phyloP scores from a whole-genome alignment of 2,797 vertebrate genomes.

The Eidolon dupreanum region DNA sequence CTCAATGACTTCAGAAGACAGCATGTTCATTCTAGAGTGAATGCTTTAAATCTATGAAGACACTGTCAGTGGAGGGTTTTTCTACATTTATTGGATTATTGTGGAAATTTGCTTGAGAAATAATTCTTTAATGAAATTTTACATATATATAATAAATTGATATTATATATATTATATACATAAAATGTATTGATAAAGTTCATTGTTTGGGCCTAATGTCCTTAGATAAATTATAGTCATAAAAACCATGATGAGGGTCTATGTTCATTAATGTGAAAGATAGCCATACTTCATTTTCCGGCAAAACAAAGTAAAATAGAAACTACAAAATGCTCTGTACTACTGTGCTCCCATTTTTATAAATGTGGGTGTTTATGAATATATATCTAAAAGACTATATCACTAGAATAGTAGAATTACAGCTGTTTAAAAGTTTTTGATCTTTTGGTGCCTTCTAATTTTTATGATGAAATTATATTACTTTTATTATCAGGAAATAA shows the following conservation, averaged over 20 bases:
- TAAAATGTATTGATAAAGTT: neutral
- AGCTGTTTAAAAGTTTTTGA: neutral
- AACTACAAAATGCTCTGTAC: neutral
- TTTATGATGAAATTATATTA: constrained; percentile 10
- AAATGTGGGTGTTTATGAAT: neutral
- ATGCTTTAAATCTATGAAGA: neutral
- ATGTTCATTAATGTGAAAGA: neutral
- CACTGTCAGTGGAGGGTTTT: neutral
- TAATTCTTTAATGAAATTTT: neutral
- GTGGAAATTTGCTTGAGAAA: neutral
- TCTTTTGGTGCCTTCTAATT: neutral
- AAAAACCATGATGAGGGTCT: neutral
- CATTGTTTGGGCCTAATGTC: neutral
- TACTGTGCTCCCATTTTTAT: neutral
- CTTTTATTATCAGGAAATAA: constrained; percentile 29
- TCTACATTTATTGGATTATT: neutral
- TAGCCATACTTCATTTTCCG: neutral
- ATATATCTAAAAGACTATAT: neutral
- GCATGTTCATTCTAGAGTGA: neutral
- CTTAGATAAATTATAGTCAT: neutral
- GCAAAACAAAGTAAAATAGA: neutral
- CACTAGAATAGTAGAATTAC: neutral
- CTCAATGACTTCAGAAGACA: neutral
- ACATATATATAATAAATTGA: neutral
- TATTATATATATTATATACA: neutral